These are phyloP conservation scores for Drosophila tsacasi DNA, from an alignment of 1,140 invertebrate species.

Conservation along the genomic window DNA sequence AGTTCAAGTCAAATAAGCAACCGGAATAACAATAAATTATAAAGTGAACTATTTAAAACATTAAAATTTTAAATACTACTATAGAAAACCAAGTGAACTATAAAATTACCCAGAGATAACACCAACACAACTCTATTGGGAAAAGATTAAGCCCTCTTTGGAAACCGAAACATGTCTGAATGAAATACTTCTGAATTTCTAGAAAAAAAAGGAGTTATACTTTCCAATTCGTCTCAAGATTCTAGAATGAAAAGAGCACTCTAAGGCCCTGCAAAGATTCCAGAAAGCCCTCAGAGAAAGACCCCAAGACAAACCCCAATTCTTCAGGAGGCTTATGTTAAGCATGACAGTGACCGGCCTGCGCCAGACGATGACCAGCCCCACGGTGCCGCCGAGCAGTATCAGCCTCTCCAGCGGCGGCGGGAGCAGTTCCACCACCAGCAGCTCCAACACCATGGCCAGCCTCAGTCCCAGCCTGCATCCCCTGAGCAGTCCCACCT, in stretches of 20 bases:
- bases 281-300: background rate
- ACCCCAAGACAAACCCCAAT: slow-evolving; percentile 8
- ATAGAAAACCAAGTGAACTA: background rate
- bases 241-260: slow-evolving; percentile 2
- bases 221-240: background rate
- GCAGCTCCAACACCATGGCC: slow-evolving; percentile 38
- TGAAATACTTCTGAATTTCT: background rate
- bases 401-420: slow-evolving; percentile 59
- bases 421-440: slow-evolving; percentile 45
- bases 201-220: background rate
- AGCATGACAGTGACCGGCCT: slow-evolving; percentile 85
- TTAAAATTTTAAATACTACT: background rate
- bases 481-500: slow-evolving; percentile 73
- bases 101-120: background rate
- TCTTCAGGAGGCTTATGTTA: slow-evolving; percentile 69
- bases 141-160: no score
- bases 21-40: background rate
- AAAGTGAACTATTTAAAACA: slow-evolving; percentile 12
- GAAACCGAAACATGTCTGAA: background rate
- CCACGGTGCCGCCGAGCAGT: slow-evolving; percentile 84
- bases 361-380: slow-evolving; percentile 85
- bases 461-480: slow-evolving; percentile 47
- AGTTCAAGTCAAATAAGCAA: slow-evolving; percentile 26
- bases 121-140: background rate
- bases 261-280: background rate